phyloP scores from a whole-genome alignment of 2,113 vertebrate species.

The Sebastes fasciatus region DNA sequence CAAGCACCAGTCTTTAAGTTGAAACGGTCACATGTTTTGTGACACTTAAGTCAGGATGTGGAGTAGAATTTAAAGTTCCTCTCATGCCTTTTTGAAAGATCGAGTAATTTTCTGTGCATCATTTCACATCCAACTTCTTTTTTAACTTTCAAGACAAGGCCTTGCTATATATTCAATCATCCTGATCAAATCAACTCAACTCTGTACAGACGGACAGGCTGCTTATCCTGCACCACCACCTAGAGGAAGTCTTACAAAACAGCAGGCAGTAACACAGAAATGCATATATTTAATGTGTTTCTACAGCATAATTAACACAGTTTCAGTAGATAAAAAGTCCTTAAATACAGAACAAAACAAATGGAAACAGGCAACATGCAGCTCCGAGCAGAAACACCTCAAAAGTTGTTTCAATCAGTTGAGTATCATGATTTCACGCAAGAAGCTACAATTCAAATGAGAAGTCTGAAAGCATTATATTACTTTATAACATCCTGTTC shows the following conservation, averaged over 20 bases:
- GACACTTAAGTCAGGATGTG: neutral
- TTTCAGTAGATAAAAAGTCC: neutral
- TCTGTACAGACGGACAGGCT: neutral
- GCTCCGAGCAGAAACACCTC: neutral
- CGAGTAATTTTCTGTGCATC: neutral
- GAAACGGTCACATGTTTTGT: neutral
- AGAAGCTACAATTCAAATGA: neutral
- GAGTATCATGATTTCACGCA: neutral
- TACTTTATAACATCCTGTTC: neutral
- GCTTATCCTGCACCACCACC: conserved; percentile 61
- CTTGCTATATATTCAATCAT: too few species aligned
- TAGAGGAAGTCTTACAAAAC: conserved; percentile 3
- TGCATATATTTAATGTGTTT: neutral
- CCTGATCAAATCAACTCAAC: neutral
- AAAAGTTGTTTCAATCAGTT: neutral
- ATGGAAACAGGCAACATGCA: neutral
- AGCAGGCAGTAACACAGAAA: neutral
- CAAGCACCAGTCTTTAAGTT: neutral
- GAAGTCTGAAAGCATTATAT: neutral
- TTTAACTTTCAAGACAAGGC: too few species aligned
- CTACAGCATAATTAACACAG: neutral
- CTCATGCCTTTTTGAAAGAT: neutral
- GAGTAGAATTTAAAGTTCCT: neutral
- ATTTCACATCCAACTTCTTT: neutral
- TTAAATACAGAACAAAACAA: neutral